These are phyloP conservation scores for Drosophila ananassae DNA, from an alignment of 1,140 invertebrate genomes.

Conservation along the genomic window DNA sequence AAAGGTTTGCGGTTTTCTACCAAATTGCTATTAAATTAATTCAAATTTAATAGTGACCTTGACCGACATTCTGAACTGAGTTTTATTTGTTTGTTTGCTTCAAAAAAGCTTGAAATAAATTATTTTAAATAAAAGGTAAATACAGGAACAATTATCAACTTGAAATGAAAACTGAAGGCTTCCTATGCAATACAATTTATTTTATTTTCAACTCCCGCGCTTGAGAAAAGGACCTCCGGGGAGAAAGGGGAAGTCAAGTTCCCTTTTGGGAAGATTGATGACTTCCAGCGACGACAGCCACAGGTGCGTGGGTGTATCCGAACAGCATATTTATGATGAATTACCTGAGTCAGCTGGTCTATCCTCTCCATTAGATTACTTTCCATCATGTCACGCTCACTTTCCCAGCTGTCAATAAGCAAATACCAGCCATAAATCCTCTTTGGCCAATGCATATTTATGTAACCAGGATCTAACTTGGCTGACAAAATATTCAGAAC, in stretches of 20 bases:
- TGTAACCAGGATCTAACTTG: background rate
- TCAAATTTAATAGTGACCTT: slow-evolving; percentile 1
- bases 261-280: slow-evolving; percentile 49
- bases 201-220: slow-evolving; percentile 8
- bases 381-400: slow-evolving; percentile 61
- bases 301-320: slow-evolving; percentile 39
- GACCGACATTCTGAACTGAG: background rate
- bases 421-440: slow-evolving; percentile 72
- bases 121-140: no score
- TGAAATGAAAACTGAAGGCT: background rate
- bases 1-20: background rate
- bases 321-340: slow-evolving; percentile 68
- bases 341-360: slow-evolving; percentile 55
- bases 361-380: slow-evolving; percentile 58
- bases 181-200: slow-evolving; percentile 21
- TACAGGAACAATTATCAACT: no score
- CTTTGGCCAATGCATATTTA: background rate
- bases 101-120: background rate
- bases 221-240: background rate
- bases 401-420: slow-evolving; percentile 74
- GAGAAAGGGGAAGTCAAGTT: slow-evolving; percentile 30
- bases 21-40: slow-evolving; percentile 1
- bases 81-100: background rate
- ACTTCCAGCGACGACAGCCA: slow-evolving; percentile 41
- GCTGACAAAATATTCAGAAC: slow-evolving; percentile 26